Percentiles rank a stretch among this genome's conserved stretches.
These are phyloP conservation scores for Rhagoletis pomonella DNA, from an alignment of 1,140 invertebrate genomes.

Conservation along the genomic window DNA sequence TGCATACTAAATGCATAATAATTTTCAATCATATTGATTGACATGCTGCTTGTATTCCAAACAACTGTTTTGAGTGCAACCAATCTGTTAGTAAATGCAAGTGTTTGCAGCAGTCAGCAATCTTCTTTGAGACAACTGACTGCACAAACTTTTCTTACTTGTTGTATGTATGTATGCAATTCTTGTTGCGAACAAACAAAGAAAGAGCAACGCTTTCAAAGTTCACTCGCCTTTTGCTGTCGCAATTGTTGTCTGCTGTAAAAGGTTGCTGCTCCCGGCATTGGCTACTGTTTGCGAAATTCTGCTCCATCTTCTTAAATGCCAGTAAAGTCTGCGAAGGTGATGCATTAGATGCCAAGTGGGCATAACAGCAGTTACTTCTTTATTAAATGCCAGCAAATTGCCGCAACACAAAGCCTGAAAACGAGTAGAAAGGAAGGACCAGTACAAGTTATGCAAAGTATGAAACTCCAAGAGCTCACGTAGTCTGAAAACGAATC, in stretches of 20 bases:
- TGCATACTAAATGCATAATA: constrained; percentile 26
- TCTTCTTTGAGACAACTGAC: constrained; percentile 16
- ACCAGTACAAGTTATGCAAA: constrained; percentile 5
- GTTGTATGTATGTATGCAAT: background rate
- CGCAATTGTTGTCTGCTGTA: background rate
- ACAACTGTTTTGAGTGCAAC: background rate
- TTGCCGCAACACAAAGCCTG: background rate
- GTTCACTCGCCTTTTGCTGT: constrained; percentile 41
- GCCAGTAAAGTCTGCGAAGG: constrained; percentile 19
- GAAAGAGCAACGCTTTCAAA: constrained; percentile 40
- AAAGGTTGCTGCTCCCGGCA: constrained; percentile 20
- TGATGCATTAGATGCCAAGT: constrained; percentile 25
- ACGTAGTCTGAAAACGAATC: background rate
- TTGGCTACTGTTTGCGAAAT: constrained; percentile 24
- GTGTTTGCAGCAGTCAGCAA: constrained; percentile 36
- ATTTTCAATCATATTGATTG: constrained; percentile 52
- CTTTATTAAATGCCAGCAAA: constrained; percentile 31
- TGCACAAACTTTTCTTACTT: background rate
- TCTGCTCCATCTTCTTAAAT: constrained; percentile 20
- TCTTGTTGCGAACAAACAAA: constrained; percentile 20
- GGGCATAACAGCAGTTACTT: background rate
- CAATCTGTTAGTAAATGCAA: background rate
- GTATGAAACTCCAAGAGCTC: background rate
- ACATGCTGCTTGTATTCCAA: background rate
- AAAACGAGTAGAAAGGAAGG: background rate